A percentile compares a stretch with the other conserved stretches of the same genome.
These are phyloP conservation scores for Typhlomys cinereus DNA, from an alignment of 2,113 vertebrate genomes.

Conservation along the genomic window DNA sequence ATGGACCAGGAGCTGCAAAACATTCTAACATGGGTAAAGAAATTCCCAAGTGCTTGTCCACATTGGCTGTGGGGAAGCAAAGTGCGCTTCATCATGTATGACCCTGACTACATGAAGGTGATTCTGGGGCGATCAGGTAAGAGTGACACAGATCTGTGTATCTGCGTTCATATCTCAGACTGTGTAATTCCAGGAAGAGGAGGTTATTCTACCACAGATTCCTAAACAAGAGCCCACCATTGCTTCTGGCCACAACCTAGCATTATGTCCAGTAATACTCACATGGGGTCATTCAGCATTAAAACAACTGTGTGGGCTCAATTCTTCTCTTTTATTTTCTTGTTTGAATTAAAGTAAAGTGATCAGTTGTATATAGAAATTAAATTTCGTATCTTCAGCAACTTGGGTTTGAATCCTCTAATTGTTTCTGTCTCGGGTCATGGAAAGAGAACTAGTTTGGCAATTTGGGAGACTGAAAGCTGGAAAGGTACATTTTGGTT, in stretches of 20 bases:
- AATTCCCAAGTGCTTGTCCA: conserved; percentile 82
- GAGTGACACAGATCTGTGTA: background rate
- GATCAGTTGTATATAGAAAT: background rate
- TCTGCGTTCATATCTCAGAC: fast-evolving
- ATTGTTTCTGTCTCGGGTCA: background rate
- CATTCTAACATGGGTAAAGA: conserved; percentile 70
- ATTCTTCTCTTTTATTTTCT: background rate
- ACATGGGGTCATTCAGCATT: too few relatives aligned
- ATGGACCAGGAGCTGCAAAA: background rate
- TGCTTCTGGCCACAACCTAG: background rate
- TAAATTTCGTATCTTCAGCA: background rate
- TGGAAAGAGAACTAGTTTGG: too few relatives aligned
- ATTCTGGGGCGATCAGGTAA: conserved; percentile 87
- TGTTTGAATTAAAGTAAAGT: background rate
- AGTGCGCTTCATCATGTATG: conserved; percentile 77
- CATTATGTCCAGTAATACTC: background rate
- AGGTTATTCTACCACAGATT: background rate
- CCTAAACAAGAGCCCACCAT: background rate
- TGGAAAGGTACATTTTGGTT: too few relatives aligned
- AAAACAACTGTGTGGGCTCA: background rate
- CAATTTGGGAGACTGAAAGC: too few relatives aligned
- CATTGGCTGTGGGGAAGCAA: conserved; percentile 86
- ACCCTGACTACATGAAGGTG: conserved; percentile 88
- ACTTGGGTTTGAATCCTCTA: background rate
- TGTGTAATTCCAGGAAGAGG: background rate